phyloP scores from a whole-genome alignment of 2,113 vertebrate genomes.

The Gymnocephalus cernua region DNA sequence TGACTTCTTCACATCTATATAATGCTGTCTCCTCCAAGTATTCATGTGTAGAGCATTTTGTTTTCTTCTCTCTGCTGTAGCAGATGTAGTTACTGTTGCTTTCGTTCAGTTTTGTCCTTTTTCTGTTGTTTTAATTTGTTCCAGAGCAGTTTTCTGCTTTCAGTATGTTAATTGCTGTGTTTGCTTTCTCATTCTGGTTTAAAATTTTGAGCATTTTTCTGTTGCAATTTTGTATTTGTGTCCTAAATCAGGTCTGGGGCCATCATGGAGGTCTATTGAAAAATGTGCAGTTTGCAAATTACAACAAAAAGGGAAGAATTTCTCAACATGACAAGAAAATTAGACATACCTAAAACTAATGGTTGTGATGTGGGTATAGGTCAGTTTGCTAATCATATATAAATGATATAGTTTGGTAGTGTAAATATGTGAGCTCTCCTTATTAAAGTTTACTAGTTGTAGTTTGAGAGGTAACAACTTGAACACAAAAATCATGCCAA shows the following conservation, averaged over 20 bases:
- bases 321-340: neutral
- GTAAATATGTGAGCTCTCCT: neutral
- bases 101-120: neutral
- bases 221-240: neutral
- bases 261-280: conserved; percentile 3
- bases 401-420: neutral
- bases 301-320: neutral
- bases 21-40: neutral
- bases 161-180: neutral
- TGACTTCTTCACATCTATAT: neutral
- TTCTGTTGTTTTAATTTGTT: neutral
- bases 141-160: neutral
- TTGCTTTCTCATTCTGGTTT: conserved; percentile 2
- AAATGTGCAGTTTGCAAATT: neutral
- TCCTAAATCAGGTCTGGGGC: neutral
- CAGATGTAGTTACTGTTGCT: neutral
- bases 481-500: no score
- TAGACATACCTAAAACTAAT: no score
- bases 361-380: neutral
- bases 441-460: no score
- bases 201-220: neutral
- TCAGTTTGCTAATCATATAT: neutral
- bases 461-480: no score
- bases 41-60: neutral
- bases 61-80: neutral